These are phyloP conservation scores for Esox lucius DNA, from an alignment of 2,797 vertebrate genomes.

Conservation along the genomic window DNA sequence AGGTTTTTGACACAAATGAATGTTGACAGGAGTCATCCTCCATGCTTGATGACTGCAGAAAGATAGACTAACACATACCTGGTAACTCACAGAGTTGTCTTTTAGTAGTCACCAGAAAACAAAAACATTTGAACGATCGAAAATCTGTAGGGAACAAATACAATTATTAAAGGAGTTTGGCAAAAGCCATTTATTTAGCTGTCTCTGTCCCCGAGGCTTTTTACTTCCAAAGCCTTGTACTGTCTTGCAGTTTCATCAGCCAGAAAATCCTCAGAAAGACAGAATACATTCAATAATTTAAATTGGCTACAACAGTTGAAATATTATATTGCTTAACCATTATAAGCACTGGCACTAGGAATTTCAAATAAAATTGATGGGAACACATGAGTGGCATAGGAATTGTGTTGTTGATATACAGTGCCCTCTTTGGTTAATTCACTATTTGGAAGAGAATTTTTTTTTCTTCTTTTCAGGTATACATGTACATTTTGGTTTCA, in stretches of 20 bases:
- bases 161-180: not conserved
- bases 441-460: too few species aligned
- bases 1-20: not conserved
- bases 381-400: not conserved
- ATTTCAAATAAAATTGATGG: not conserved
- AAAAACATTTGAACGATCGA: not conserved
- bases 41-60: not conserved
- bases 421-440: too few species aligned
- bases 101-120: not conserved
- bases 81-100: not conserved
- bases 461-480: too few species aligned
- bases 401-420: not conserved
- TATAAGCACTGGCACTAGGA: not conserved
- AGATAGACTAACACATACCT: not conserved
- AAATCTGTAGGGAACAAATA: not conserved
- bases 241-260: not conserved
- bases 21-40: not conserved
- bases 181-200: not conserved
- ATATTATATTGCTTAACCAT: not conserved
- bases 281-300: not conserved
- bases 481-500: too few species aligned
- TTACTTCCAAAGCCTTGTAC: not conserved
- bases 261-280: not conserved
- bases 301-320: not conserved
- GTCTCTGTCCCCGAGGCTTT: not conserved